Evolutionary conservation across 2,888 invertebrate species (phyloP), one percentile per base, ranked within the genome.

Genomic region (Pachymerium ferrugineum): DNA sequence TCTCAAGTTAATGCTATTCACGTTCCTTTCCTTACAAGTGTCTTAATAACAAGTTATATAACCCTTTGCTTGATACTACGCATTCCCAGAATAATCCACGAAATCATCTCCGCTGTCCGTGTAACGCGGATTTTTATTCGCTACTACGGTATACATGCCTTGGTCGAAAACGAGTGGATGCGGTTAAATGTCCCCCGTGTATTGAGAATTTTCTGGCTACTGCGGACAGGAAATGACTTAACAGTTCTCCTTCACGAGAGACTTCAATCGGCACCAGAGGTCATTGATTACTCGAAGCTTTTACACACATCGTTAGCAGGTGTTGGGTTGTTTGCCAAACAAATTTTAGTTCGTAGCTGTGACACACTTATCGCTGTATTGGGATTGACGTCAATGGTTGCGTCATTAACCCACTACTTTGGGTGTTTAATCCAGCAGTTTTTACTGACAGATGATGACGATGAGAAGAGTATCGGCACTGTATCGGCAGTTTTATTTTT

Each of bases 401-500:
- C 94, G 0, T 90, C 90, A 80, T 88, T 94, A 78, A 93, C 93
- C 80, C 93, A 94, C 80, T 92, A 93, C 83, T 90, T 95, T 78
- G 94, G 94, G 30, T 89, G 90, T 79, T 88, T 92, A 81, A 93
- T 95, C 84, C 93, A 94, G 80, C 92, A 92, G 89, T 89, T 94
- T 76, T 83, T 97, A 38, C 84, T 94, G 74, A 91, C 92, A 8
- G 89, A 89, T 77, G 93, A 94, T 78, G 91, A 92, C 77, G 94
- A 92, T 78, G 95, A 94, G 81, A 92, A 92, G 80, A 93, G 92
- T 77, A 91, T 97, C 79, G 97, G 96, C 8, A 94, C 94, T 0
- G 93, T 97, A 5, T 94, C 95, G 0, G 96, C 96, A 0, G 92
- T 97, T 75, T 85, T 97, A 25, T 97, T 97, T 82, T 94, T 96